phyloP scores from a whole-genome alignment of 2,888 invertebrate species.

The Eudasyphora cyanicolor region DNA sequence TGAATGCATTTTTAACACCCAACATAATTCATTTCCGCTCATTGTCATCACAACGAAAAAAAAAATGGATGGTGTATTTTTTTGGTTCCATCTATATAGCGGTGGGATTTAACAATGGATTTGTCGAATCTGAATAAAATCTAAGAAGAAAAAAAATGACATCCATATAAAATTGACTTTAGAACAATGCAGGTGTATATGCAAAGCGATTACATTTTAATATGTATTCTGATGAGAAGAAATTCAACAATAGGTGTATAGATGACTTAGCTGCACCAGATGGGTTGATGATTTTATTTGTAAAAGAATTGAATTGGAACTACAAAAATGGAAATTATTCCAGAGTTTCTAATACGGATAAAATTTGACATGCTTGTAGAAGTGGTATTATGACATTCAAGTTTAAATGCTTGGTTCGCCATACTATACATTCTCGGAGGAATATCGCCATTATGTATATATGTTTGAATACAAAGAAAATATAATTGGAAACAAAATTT shows the following conservation, averaged over 20 bases:
- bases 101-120: constrained; percentile 61
- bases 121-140: not conserved
- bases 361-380: too few species aligned
- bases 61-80: constrained; percentile 37
- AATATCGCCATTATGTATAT: too few species aligned
- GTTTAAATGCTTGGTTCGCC: too few species aligned
- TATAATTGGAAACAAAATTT: too few species aligned
- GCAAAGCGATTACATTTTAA: not conserved
- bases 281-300: too few species aligned
- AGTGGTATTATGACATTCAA: too few species aligned
- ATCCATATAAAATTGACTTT: not conserved
- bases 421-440: too few species aligned
- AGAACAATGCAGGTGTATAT: constrained; percentile 31
- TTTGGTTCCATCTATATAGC: constrained; percentile 22
- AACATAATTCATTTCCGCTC: constrained; percentile 78
- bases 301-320: too few species aligned
- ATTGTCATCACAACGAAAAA: constrained; percentile 76
- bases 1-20: constrained; percentile 62
- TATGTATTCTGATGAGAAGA: constrained; percentile 24
- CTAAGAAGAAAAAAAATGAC: constrained; percentile 28
- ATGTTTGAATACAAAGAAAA: too few species aligned
- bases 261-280: too few species aligned
- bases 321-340: too few species aligned
- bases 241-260: constrained; percentile 28
- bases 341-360: too few species aligned